phyloP scores from a whole-genome alignment of 2,888 invertebrate species.

The Polydrusus cervinus region DNA sequence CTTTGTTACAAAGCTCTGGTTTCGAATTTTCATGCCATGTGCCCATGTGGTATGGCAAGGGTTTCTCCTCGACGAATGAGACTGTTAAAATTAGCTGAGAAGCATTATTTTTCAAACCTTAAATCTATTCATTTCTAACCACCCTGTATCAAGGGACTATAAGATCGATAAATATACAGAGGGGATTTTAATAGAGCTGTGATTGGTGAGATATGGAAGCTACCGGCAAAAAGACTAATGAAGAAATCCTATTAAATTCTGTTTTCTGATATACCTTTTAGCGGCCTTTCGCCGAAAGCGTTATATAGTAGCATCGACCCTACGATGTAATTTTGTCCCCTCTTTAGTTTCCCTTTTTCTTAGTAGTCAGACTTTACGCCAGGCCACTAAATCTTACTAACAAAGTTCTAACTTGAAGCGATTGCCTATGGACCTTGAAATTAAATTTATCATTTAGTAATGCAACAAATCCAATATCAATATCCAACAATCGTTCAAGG shows the following conservation, averaged over 20 bases:
- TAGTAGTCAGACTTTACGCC: constrained; percentile 18
- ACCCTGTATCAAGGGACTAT: constrained; percentile 38
- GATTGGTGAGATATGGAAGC: constrained; percentile 53
- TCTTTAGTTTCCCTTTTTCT: constrained; percentile 37
- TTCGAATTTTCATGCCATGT: too few relatives aligned
- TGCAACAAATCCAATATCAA: too few relatives aligned
- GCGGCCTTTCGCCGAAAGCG: constrained; percentile 38
- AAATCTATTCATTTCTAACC: too few relatives aligned
- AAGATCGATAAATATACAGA: constrained; percentile 50
- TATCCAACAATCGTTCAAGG: too few relatives aligned
- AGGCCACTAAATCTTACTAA: constrained; percentile 3
- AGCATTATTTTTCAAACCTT: too few relatives aligned
- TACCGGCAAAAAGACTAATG: constrained; percentile 54
- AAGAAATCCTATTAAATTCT: constrained; percentile 55
- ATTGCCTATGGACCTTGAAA: not conserved
- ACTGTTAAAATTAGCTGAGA: too few relatives aligned
- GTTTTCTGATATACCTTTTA: constrained; percentile 54
- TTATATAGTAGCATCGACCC: constrained; percentile 30
- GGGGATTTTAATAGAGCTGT: constrained; percentile 53
- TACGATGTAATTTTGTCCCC: constrained; percentile 46
- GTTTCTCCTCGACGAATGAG: too few relatives aligned
- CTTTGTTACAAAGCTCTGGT: too few relatives aligned
- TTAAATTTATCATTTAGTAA: not conserved
- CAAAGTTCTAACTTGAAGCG: not conserved
- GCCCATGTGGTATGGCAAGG: too few relatives aligned